phyloP scores from a whole-genome alignment of 2,888 invertebrate genomes.

The Lordiphosa andalusiaca region DNA sequence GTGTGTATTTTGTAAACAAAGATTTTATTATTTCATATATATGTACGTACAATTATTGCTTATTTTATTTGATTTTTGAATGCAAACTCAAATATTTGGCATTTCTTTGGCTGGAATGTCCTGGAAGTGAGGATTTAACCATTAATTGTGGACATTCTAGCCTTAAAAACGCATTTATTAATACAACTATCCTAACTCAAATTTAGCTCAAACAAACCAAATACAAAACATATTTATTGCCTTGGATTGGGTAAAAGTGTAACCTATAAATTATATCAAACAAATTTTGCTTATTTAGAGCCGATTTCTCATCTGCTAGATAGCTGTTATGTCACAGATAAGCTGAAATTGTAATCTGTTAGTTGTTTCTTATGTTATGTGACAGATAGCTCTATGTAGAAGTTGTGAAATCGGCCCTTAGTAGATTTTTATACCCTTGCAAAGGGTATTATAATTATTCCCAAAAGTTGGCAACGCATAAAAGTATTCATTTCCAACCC shows the following conservation, averaged over 20 bases:
- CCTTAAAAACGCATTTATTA: not conserved
- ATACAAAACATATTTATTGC: not conserved
- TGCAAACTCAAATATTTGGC: constrained; percentile 1
- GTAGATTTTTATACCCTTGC: too few relatives aligned
- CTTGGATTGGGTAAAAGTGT: not conserved
- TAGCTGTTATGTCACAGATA: too few relatives aligned
- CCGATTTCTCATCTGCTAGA: too few relatives aligned
- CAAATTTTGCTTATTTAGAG: too few relatives aligned
- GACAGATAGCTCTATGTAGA: too few relatives aligned
- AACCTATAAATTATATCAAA: not conserved
- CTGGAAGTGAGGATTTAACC: not conserved
- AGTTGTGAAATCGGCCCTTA: too few relatives aligned
- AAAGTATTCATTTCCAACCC: too few relatives aligned
- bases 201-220: constrained; percentile 6
- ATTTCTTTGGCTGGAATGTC: too few relatives aligned
- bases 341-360: too few relatives aligned
- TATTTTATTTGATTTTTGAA: constrained; percentile 2
- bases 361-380: too few relatives aligned
- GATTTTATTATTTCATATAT: constrained; percentile 52
- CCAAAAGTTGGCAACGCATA: too few relatives aligned
- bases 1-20: constrained; percentile 53
- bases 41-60: constrained; percentile 16
- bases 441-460: too few relatives aligned
- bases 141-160: not conserved
- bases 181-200: not conserved